Evolutionary conservation across 2,113 vertebrate species (phyloP).

Genomic region (Perca flavescens): DNA sequence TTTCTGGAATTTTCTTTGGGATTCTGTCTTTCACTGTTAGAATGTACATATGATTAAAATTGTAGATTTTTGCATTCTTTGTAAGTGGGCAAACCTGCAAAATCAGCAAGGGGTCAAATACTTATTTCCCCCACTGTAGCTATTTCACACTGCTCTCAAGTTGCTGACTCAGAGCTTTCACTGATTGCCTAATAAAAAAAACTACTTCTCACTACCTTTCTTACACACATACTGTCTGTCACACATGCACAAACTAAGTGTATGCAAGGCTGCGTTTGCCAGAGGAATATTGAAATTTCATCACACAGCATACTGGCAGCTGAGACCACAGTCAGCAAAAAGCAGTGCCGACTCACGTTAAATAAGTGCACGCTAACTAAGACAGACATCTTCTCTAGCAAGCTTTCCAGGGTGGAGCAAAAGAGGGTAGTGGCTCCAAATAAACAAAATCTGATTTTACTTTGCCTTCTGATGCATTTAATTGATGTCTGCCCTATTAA

Average conservation of each 20-base stretch:
- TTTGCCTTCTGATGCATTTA: slow-evolving; percentile 20
- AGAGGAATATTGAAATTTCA: slow-evolving; percentile 66
- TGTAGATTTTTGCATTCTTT: too few relatives aligned
- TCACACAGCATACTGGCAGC: slow-evolving; percentile 48
- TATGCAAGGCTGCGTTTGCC: slow-evolving; percentile 57
- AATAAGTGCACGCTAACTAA: slow-evolving; percentile 46
- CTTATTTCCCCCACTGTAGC: too few relatives aligned
- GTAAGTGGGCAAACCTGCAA: too few relatives aligned
- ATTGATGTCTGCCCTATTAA: slow-evolving; percentile 29
- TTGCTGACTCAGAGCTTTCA: slow-evolving; percentile 43
- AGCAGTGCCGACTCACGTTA: slow-evolving; percentile 60
- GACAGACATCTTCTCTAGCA: slow-evolving; percentile 29
- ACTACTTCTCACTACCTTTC: slow-evolving; percentile 25
- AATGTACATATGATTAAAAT: too few relatives aligned
- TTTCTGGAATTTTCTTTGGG: too few relatives aligned
- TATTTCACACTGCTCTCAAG: slow-evolving; percentile 50
- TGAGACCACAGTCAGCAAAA: slow-evolving; percentile 64
- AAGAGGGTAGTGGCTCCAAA: slow-evolving; percentile 13
- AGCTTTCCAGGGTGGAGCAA: slow-evolving; percentile 35
- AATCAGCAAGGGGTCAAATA: too few relatives aligned
- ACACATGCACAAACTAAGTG: slow-evolving; percentile 38
- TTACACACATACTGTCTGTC: slow-evolving; percentile 21
- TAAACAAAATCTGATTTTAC: slow-evolving; percentile 5
- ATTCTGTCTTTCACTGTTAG: too few relatives aligned
- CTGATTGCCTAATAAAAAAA: slow-evolving; percentile 50